Evolutionary conservation across 2,888 invertebrate species (phyloP).

Genomic region (Petrophora chlorosata): DNA sequence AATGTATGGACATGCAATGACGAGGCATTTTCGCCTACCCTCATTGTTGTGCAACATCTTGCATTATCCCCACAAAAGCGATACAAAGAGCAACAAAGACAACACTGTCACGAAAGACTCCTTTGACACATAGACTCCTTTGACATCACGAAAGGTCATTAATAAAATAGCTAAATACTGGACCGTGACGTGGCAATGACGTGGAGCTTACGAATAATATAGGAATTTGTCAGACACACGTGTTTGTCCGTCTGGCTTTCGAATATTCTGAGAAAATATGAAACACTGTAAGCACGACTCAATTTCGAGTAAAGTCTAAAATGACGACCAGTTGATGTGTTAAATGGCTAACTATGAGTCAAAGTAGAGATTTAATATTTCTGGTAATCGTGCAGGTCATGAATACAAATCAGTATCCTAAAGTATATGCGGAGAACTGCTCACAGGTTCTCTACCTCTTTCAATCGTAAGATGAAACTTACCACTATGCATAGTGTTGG

Average conservation of each 20-base stretch:
- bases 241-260: constrained; percentile 41
- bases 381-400: not conserved
- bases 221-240: constrained; percentile 55
- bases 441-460: too few species aligned
- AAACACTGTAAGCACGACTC: constrained; percentile 12
- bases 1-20: constrained; percentile 76
- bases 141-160: constrained; percentile 62
- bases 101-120: constrained; percentile 72
- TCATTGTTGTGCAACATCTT: constrained; percentile 77
- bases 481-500: constrained; percentile 96
- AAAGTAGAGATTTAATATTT: not conserved
- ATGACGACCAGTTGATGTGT: not conserved
- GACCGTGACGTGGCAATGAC: constrained; percentile 52
- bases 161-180: constrained; percentile 70
- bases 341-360: not conserved
- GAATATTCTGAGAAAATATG: constrained; percentile 32
- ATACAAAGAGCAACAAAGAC: constrained; percentile 73
- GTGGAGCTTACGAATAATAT: constrained; percentile 50
- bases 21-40: constrained; percentile 39
- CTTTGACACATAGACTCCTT: constrained; percentile 59
- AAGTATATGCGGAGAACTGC: too few species aligned
- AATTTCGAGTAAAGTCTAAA: not conserved
- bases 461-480: too few species aligned
- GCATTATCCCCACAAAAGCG: constrained; percentile 68
- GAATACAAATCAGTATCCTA: not conserved